Percentiles rank a stretch among this genome's conserved stretches.
Conservation (phyloP, 2,113 vertebrate species). For the Dryoscopus gambensis region DNA sequence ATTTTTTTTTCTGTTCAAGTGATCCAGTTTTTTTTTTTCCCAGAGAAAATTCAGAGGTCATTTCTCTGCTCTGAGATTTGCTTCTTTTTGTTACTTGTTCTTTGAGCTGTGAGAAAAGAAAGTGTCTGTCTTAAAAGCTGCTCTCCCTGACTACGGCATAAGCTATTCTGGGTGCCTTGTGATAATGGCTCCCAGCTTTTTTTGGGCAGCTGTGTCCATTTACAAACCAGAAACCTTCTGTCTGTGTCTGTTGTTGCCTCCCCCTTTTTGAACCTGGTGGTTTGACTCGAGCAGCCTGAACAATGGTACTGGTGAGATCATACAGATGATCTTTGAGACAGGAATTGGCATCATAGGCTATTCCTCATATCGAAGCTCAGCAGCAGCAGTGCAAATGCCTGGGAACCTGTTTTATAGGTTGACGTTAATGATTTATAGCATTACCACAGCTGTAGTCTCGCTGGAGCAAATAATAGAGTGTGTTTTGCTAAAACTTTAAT, state of each 20-base stretch:
- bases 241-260: neutral
- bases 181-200: slow-evolving; percentile 15
- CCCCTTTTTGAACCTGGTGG: neutral
- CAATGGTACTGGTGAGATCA: neutral
- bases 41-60: slow-evolving; percentile 72
- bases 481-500: slow-evolving; percentile 31
- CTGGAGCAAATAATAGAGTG: neutral
- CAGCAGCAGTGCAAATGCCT: neutral
- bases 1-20: neutral
- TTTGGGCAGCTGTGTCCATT: neutral
- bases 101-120: slow-evolving; percentile 61
- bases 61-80: slow-evolving; percentile 59
- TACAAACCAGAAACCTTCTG: neutral
- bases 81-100: slow-evolving; percentile 62
- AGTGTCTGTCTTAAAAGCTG: slow-evolving; percentile 36
- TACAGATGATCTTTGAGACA: neutral
- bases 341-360: neutral
- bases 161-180: neutral
- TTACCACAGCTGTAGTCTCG: neutral
- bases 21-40: slow-evolving; percentile 26
- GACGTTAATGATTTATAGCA: slow-evolving; percentile 12
- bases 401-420: neutral
- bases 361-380: neutral
- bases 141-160: neutral
- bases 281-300: neutral